Evolutionary conservation across 2,113 vertebrate genomes (phyloP).

Genomic region (Nipponia nippon): DNA sequence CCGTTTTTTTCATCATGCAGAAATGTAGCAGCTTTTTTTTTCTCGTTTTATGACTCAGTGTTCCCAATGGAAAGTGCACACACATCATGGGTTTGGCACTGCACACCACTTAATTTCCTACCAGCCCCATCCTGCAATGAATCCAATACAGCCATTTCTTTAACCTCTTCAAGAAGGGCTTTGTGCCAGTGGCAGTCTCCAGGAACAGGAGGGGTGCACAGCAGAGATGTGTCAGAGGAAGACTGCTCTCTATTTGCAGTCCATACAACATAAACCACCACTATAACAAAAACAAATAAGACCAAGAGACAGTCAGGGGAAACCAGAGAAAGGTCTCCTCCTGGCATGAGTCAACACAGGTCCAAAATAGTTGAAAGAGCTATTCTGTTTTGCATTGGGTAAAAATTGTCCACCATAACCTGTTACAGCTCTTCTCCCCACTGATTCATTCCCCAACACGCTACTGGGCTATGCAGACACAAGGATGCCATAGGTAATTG

Average conservation of each 20-base stretch:
- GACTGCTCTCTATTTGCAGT: not conserved
- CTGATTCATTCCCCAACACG: not conserved
- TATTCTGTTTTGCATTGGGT: not conserved
- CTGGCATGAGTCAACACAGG: not conserved
- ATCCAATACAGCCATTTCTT: not conserved
- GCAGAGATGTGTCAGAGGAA: not conserved
- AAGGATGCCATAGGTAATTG: not conserved
- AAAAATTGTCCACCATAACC: not conserved
- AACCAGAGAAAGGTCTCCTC: not conserved
- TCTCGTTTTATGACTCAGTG: constrained; percentile 18
- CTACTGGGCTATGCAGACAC: not conserved
- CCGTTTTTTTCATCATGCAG: not conserved
- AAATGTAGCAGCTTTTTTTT: not conserved
- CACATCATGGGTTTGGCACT: constrained; percentile 25
- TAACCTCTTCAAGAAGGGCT: not conserved
- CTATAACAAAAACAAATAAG: not conserved
- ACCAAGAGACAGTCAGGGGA: not conserved
- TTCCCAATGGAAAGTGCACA: constrained; percentile 38
- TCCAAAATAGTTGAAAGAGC: not conserved
- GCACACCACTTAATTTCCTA: not conserved
- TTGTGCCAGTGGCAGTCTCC: not conserved
- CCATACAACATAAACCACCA: not conserved
- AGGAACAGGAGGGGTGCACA: not conserved
- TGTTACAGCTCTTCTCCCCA: not conserved
- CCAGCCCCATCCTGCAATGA: not conserved